These are phyloP conservation scores for Magallana angulata DNA, from an alignment of 1,140 invertebrate genomes.

Conservation along the genomic window DNA sequence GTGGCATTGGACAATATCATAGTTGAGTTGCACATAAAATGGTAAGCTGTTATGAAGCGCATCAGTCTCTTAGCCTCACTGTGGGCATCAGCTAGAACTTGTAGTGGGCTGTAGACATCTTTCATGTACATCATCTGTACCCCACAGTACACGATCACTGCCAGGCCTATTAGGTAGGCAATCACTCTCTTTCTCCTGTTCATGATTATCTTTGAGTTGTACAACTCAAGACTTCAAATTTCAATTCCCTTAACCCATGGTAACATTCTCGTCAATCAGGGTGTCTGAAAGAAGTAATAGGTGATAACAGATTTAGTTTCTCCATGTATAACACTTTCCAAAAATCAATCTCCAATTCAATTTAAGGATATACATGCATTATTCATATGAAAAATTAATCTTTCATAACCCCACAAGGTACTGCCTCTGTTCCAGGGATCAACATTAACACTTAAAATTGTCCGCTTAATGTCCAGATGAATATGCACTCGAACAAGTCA, in stretches of 20 bases:
- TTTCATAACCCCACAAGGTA: too few species aligned
- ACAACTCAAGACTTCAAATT: not conserved
- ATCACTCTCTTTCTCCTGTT: slow-evolving; percentile 2
- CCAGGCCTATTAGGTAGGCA: slow-evolving; percentile 15
- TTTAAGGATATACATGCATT: too few species aligned
- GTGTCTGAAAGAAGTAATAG: not conserved
- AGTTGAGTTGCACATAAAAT: slow-evolving; percentile 75
- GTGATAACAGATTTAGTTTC: too few species aligned
- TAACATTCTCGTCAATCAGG: not conserved
- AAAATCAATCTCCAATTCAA: too few species aligned
- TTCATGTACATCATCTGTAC: slow-evolving; percentile 72
- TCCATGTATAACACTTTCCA: too few species aligned
- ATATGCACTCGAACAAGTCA: too few species aligned
- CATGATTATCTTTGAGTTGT: not conserved
- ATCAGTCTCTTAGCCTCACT: slow-evolving; percentile 75
- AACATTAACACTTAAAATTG: too few species aligned
- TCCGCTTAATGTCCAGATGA: too few species aligned
- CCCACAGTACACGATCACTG: slow-evolving; percentile 41
- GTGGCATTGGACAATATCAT: slow-evolving; percentile 69
- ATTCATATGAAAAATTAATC: too few species aligned
- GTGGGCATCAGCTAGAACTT: slow-evolving; percentile 72
- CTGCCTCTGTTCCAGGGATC: too few species aligned
- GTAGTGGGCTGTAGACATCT: slow-evolving; percentile 72
- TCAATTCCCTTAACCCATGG: not conserved
- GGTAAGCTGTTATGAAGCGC: slow-evolving; percentile 74